phyloP scores from a whole-genome alignment of 2,113 vertebrate species.

The Otocyon megalotis region DNA sequence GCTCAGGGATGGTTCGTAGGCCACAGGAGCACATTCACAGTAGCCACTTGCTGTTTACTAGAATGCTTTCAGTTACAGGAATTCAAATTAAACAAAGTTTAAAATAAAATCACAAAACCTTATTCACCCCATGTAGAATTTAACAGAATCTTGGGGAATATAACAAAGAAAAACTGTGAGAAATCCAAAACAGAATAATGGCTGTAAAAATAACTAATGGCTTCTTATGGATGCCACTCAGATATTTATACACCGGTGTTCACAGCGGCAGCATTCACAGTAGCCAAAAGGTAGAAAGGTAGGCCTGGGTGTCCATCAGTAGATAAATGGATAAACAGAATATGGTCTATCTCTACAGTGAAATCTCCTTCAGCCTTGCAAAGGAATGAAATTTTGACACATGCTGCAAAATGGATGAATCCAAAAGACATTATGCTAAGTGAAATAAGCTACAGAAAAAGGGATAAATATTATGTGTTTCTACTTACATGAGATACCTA shows the following conservation, averaged over 20 bases:
- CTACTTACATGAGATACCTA: not conserved
- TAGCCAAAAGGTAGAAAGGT: not conserved
- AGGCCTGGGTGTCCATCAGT: not conserved
- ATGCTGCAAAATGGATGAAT: not conserved
- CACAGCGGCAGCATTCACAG: not conserved
- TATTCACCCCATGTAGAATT: not conserved
- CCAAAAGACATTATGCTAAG: not conserved
- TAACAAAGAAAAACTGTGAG: not conserved
- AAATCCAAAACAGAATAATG: not conserved
- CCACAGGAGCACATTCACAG: not conserved
- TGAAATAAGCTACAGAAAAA: not conserved
- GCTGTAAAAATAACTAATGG: not conserved
- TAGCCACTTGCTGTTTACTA: not conserved
- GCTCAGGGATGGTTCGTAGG: not conserved
- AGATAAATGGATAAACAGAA: not conserved
- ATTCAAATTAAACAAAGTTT: constrained; percentile 17
- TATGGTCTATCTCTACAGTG: not conserved
- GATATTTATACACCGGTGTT: not conserved
- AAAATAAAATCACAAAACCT: constrained; percentile 13
- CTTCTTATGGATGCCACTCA: not conserved
- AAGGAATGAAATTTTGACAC: not conserved
- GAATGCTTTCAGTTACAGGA: not conserved
- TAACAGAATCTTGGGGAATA: constrained; percentile 17
- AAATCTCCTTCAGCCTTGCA: not conserved
- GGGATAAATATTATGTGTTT: not conserved